These are phyloP conservation scores for Lissonota sp. DNA, from an alignment of 2,888 invertebrate species.

Conservation along the genomic window DNA sequence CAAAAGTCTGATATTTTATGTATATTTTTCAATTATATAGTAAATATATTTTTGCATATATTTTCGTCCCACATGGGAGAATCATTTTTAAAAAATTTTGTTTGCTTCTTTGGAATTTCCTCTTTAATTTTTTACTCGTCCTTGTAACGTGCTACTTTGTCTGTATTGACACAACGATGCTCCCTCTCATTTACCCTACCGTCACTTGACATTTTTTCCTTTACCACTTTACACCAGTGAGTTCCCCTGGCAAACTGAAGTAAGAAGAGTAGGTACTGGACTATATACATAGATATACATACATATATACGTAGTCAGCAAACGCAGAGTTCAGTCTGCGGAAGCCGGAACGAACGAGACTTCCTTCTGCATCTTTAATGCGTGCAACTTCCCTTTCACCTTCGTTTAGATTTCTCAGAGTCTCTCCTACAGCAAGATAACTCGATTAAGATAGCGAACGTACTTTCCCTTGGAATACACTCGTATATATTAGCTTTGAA, in stretches of 20 bases:
- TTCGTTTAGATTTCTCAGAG: slow-evolving; percentile 33
- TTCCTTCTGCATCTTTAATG: slow-evolving; percentile 56
- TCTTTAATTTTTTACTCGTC: slow-evolving; percentile 34
- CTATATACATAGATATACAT: background rate
- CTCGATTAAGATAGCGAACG: slow-evolving; percentile 39
- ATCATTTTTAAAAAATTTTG: background rate
- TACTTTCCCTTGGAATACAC: background rate
- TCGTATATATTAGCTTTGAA: background rate
- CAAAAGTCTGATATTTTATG: no score
- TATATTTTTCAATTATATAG: no score
- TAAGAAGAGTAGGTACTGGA: background rate
- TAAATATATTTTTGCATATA: no score
- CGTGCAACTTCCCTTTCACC: background rate
- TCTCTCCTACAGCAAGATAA: slow-evolving; percentile 28
- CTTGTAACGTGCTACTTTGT: slow-evolving; percentile 20
- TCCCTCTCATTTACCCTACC: slow-evolving; percentile 25
- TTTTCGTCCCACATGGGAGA: no score
- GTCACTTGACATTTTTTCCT: slow-evolving; percentile 29
- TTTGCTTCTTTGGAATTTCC: background rate
- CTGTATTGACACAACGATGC: background rate
- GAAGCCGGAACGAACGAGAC: slow-evolving; percentile 47
- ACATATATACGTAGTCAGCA: background rate
- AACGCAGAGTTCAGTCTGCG: slow-evolving; percentile 13
- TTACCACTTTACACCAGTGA: slow-evolving; percentile 5
- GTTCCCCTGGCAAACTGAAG: background rate